Conservation (phyloP, 2,113 vertebrate species). For the Pogonocichla stellata region DNA sequence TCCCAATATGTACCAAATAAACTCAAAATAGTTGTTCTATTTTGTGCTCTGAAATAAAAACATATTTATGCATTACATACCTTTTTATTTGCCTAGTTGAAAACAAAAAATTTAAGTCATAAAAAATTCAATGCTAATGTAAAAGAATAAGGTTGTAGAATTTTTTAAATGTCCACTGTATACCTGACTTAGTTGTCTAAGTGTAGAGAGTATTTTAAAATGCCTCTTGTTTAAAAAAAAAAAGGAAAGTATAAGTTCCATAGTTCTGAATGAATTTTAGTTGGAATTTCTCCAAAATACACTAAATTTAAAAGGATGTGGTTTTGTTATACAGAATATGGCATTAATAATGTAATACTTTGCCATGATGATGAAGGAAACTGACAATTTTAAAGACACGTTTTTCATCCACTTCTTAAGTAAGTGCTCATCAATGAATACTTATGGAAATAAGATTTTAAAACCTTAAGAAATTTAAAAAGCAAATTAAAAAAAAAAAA, state of each 20-base stretch:
- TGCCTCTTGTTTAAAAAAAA: background rate
- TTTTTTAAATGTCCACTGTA: background rate
- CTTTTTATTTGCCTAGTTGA: background rate
- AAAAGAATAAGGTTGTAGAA: background rate
- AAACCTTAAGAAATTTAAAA: background rate
- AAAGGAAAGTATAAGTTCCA: rapidly evolving
- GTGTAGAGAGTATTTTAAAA: background rate
- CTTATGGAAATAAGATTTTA: background rate
- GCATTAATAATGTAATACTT: background rate
- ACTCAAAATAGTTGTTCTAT: background rate
- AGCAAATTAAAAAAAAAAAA: background rate
- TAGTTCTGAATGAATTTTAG: background rate
- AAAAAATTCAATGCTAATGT: background rate
- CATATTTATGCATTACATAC: background rate
- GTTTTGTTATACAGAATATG: background rate
- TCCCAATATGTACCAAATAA: background rate
- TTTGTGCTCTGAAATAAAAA: background rate
- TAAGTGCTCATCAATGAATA: background rate
- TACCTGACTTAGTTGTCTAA: background rate
- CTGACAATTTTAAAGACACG: background rate
- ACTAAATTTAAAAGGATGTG: background rate
- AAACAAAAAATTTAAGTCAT: background rate
- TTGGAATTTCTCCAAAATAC: background rate
- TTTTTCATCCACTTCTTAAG: background rate
- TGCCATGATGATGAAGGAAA: background rate